These are phyloP conservation scores for Tinamus guttatus DNA, from an alignment of 2,113 vertebrate species.

Conservation along the genomic window DNA sequence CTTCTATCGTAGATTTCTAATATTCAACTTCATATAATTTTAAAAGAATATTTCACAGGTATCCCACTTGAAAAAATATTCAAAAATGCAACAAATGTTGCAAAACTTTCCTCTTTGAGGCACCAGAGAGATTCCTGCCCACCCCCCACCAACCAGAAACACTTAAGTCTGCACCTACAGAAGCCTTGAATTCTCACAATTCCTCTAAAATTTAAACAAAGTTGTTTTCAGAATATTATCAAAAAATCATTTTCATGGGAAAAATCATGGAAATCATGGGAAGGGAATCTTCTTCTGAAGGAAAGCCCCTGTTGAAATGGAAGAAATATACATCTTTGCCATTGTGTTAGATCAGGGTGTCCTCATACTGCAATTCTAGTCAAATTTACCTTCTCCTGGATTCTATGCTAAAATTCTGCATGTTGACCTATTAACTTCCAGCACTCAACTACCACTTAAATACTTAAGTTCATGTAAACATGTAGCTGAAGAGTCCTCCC, in stretches of 20 bases:
- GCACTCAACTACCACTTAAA: neutral
- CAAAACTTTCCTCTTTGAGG: neutral
- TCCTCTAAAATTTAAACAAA: neutral
- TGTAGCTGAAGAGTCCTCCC: neutral
- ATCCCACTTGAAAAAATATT: neutral
- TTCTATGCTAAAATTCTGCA: neutral
- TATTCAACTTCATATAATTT: neutral
- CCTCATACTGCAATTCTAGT: neutral
- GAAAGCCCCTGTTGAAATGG: neutral
- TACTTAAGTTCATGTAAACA: neutral
- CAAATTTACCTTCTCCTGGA: neutral
- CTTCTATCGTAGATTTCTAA: too few species aligned
- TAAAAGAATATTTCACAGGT: neutral
- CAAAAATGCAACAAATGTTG: neutral
- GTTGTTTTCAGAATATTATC: neutral
- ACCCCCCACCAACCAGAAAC: neutral
- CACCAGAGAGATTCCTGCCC: neutral
- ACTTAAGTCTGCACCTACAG: neutral
- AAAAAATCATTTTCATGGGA: too few species aligned
- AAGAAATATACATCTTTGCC: neutral
- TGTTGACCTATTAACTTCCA: neutral
- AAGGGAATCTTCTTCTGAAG: neutral
- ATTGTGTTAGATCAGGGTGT: neutral
- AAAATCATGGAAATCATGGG: too few species aligned
- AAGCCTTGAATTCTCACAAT: neutral